A percentile compares a stretch with the other conserved stretches of the same genome.
Conservation (phyloP, 2,797 vertebrate genomes). For the Helicolenus hilgendorfi region DNA sequence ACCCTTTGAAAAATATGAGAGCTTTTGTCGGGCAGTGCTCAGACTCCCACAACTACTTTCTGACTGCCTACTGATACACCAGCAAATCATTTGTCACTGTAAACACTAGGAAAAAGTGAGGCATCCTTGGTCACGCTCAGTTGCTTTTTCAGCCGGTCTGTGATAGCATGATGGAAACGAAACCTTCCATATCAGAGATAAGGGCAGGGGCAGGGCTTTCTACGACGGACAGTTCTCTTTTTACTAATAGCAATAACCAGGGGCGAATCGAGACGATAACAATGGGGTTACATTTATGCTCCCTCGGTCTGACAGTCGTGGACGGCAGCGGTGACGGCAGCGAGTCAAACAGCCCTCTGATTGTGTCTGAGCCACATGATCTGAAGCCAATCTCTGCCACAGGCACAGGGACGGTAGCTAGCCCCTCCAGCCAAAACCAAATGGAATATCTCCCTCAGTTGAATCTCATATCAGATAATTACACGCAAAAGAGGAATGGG, state of each 20-base stretch:
- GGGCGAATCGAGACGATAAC: conserved; percentile 49
- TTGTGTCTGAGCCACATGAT: conserved; percentile 61
- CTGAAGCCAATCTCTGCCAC: conserved; percentile 56
- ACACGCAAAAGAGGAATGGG: conserved; percentile 72
- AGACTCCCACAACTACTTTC: background rate
- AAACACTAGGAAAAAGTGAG: background rate
- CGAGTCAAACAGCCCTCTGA: conserved; percentile 45
- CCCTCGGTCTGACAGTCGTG: conserved; percentile 32
- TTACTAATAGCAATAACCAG: conserved; percentile 31
- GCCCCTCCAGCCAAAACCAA: conserved; percentile 72
- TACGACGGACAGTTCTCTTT: conserved; percentile 30
- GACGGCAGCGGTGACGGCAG: conserved; percentile 22
- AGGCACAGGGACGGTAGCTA: conserved; percentile 35
- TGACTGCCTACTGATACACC: background rate
- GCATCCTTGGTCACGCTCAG: conserved; percentile 6
- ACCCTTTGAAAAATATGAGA: background rate
- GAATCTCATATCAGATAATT: conserved; percentile 86
- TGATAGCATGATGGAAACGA: conserved; percentile 36
- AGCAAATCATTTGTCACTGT: conserved; percentile 24
- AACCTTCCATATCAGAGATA: conserved; percentile 42
- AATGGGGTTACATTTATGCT: conserved; percentile 42
- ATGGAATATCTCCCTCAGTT: conserved; percentile 73
- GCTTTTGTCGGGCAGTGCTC: conserved; percentile 12
- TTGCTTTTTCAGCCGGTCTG: conserved; percentile 4
- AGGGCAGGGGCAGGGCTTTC: background rate